Percentiles rank a stretch among this genome's conserved stretches.
phyloP scores from a whole-genome alignment of 2,888 invertebrate genomes.

The Chirona hameri region DNA sequence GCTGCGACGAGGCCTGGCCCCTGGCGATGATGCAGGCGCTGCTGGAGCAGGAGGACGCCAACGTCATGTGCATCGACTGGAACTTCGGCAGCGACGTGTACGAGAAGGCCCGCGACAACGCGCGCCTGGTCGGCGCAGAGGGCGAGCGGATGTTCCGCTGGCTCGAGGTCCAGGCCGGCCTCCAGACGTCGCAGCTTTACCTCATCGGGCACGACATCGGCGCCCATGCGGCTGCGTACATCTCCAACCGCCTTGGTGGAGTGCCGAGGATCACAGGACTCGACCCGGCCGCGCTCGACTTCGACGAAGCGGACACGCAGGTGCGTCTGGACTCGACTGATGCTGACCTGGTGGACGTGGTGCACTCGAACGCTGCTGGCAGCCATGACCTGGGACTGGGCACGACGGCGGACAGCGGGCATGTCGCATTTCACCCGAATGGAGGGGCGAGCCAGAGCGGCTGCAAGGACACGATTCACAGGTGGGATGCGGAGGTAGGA shows the following conservation, averaged over 20 bases:
- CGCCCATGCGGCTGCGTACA: slow-evolving; percentile 58
- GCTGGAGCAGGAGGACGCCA: not conserved
- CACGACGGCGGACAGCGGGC: no score
- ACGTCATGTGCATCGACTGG: not conserved
- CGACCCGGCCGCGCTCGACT: slow-evolving; percentile 11
- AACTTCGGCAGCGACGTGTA: not conserved
- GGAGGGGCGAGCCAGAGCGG: not conserved
- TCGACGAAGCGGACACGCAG: not conserved
- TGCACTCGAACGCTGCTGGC: not conserved
- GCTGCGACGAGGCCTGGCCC: not conserved
- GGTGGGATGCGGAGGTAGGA: no score
- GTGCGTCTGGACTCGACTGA: not conserved
- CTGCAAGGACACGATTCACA: no score
- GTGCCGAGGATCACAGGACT: slow-evolving; percentile 33
- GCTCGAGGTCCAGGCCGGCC: not conserved
- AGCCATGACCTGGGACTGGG: slow-evolving; percentile 29
- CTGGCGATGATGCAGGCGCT: not conserved
- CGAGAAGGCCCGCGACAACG: slow-evolving; percentile 4
- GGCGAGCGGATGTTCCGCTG: not conserved
- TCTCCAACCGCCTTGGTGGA: slow-evolving; percentile 46
- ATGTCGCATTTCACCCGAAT: no score
- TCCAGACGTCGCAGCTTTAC: not conserved
- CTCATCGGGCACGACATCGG: slow-evolving; percentile 44
- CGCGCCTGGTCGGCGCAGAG: not conserved
- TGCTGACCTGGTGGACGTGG: not conserved